These are phyloP conservation scores for Crypturellus tataupa DNA, from an alignment of 2,797 vertebrate species.

Conservation along the genomic window DNA sequence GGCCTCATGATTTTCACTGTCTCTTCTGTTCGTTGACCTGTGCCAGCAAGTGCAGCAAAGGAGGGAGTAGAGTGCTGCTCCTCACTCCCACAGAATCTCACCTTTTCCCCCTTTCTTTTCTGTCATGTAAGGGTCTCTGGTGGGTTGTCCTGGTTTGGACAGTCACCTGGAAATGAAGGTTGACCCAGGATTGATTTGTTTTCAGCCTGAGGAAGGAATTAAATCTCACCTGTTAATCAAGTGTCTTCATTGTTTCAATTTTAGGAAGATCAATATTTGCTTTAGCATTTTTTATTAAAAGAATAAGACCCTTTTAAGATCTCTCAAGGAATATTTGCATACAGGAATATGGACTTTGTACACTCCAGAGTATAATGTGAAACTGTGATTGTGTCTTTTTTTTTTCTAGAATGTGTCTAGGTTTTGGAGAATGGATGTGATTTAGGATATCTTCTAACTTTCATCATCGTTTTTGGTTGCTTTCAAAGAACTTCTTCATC, in stretches of 20 bases:
- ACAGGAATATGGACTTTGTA: neutral
- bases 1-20: neutral
- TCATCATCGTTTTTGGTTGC: neutral
- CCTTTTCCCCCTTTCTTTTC: neutral
- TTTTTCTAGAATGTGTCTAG: neutral
- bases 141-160: neutral
- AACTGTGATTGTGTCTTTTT: neutral
- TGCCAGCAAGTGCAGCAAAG: neutral
- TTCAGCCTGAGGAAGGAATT: neutral
- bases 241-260: neutral
- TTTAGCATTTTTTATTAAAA: neutral
- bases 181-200: neutral
- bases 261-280: neutral
- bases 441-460: neutral
- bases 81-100: neutral
- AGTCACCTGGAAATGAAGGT: neutral
- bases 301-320: neutral
- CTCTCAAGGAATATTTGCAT: neutral
- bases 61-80: neutral
- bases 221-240: neutral
- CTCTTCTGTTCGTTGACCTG: neutral
- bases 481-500: neutral
- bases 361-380: neutral
- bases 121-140: neutral
- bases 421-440: neutral